phyloP scores from a whole-genome alignment of 2,888 invertebrate species.

The Proisotoma minuta region DNA sequence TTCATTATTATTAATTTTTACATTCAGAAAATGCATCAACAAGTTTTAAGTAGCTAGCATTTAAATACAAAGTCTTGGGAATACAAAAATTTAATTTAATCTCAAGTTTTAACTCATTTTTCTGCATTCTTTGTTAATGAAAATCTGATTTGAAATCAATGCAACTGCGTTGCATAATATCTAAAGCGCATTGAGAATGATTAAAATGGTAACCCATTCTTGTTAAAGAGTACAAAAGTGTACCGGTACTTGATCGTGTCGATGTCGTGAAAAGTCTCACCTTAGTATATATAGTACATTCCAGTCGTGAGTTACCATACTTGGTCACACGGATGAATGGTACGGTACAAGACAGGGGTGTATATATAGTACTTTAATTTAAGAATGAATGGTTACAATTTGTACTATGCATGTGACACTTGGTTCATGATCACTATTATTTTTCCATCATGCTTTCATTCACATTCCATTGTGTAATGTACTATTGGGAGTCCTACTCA shows the following conservation, averaged over 20 bases:
- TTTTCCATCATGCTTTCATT: neutral
- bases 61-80: too few species aligned
- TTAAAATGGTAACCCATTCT: neutral
- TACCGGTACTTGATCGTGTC: neutral
- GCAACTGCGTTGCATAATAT: neutral
- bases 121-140: too few species aligned
- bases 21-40: too few species aligned
- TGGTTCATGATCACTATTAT: slow-evolving; percentile 1
- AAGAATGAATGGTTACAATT: neutral
- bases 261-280: slow-evolving; percentile 2
- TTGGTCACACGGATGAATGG: neutral
- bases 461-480: neutral
- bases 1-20: neutral
- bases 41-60: too few species aligned
- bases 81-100: too few species aligned
- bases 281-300: neutral
- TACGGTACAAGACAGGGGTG: neutral
- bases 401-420: neutral
- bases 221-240: neutral
- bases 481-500: neutral
- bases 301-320: slow-evolving; percentile 2
- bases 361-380: neutral
- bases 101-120: neutral
- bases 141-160: too few species aligned
- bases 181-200: neutral